These are phyloP conservation scores for Leptinotarsa defecta DNA, from an alignment of 1,140 invertebrate species.

Conservation along the genomic window DNA sequence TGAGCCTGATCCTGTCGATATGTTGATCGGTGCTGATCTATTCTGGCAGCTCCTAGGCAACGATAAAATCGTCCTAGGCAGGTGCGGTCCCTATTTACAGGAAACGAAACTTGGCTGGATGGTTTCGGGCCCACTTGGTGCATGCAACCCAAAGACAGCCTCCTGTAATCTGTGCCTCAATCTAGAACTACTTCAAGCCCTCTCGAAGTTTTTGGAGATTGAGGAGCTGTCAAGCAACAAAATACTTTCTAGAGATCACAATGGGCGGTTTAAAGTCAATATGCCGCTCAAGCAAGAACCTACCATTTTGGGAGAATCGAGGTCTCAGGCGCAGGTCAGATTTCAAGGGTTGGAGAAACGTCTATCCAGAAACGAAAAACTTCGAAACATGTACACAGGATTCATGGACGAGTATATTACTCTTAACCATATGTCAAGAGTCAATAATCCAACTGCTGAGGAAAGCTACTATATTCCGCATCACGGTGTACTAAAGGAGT, in stretches of 20 bases:
- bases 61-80: not conserved
- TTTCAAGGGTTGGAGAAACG: not conserved
- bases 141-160: not conserved
- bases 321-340: not conserved
- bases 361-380: not conserved
- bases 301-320: not conserved
- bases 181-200: not conserved
- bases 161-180: not conserved
- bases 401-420: not conserved
- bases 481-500: conserved; percentile 53
- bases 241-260: not conserved
- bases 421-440: not conserved
- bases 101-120: too few relatives aligned
- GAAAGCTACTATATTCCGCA: conserved; percentile 51
- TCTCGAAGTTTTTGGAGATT: not conserved
- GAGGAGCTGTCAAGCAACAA: not conserved
- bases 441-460: not conserved
- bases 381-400: not conserved
- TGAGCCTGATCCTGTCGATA: not conserved
- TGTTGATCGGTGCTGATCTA: conserved; percentile 6
- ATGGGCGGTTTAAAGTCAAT: not conserved
- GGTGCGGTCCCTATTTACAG: not conserved
- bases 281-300: not conserved
- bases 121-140: not conserved
- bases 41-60: not conserved